Percentiles rank a stretch among this genome's conserved stretches.
phyloP scores from a whole-genome alignment of 2,888 invertebrate species.

The Rosalia funebris region DNA sequence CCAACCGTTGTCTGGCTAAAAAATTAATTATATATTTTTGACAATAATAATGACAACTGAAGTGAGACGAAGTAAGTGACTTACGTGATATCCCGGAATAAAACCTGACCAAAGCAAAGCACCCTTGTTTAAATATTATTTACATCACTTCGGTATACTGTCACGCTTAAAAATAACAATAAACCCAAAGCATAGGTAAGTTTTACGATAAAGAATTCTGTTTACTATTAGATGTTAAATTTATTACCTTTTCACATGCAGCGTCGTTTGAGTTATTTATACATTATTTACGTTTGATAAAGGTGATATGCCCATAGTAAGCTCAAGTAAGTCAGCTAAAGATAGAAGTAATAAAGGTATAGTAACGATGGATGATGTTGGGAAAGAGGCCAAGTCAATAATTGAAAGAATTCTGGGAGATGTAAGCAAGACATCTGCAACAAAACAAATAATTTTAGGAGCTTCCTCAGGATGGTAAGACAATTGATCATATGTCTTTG shows the following conservation, averaged over 20 bases:
- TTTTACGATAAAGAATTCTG: not conserved
- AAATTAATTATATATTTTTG: too few species aligned
- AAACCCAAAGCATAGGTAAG: not conserved
- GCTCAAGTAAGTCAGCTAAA: constrained; percentile 36
- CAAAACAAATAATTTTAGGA: constrained; percentile 88
- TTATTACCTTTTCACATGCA: not conserved
- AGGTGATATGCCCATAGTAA: constrained; percentile 22
- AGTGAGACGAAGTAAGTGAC: too few species aligned
- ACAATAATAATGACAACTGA: too few species aligned
- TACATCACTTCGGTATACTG: too few species aligned
- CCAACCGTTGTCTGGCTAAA: too few species aligned
- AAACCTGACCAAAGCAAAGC: too few species aligned
- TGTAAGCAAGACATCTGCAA: constrained; percentile 85
- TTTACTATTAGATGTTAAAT: not conserved
- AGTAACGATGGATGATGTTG: constrained; percentile 70
- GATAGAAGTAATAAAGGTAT: constrained; percentile 64
- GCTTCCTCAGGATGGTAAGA: constrained; percentile 88
- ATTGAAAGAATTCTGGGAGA: constrained; percentile 81
- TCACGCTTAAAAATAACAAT: too few species aligned
- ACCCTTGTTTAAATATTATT: too few species aligned
- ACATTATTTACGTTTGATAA: not conserved
- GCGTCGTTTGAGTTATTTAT: not conserved
- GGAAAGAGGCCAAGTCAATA: constrained; percentile 72
- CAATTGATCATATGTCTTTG: not conserved
- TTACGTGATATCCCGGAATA: too few species aligned